These are phyloP conservation scores for Trachelus stipa DNA, from an alignment of 2,888 invertebrate species.

Conservation along the genomic window DNA sequence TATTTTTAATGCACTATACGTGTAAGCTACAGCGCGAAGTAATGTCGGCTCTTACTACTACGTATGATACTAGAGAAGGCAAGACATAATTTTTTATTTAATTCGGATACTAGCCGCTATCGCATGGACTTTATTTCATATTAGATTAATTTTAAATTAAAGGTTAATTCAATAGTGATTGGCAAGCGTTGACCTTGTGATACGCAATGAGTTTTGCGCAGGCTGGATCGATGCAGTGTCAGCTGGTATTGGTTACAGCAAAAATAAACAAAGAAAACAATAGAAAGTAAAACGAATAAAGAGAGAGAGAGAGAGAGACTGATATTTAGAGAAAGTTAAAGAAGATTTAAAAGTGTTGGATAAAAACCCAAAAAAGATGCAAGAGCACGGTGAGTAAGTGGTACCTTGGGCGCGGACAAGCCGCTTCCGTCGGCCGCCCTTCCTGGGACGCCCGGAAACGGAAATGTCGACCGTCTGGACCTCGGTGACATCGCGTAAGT, in stretches of 20 bases:
- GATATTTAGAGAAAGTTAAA: neutral
- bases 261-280: slow-evolving; percentile 10
- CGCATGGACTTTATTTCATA: neutral
- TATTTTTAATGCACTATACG: neutral
- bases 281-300: neutral
- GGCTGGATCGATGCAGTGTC: neutral
- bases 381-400: slow-evolving; percentile 31
- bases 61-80: neutral
- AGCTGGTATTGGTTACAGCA: neutral
- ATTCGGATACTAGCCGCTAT: neutral
- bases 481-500: slow-evolving; percentile 45
- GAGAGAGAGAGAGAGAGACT: neutral
- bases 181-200: neutral
- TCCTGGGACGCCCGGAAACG: slow-evolving; percentile 45
- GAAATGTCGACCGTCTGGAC: slow-evolving; percentile 42
- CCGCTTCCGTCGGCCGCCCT: slow-evolving; percentile 45
- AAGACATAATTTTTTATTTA: too few species aligned
- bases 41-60: neutral
- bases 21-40: neutral
- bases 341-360: slow-evolving; percentile 9
- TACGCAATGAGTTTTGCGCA: neutral
- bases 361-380: slow-evolving; percentile 9
- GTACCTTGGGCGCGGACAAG: slow-evolving; percentile 55
- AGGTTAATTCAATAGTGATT: neutral
- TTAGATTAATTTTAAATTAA: neutral